A percentile compares a stretch with the other conserved stretches of the same genome.
These are phyloP conservation scores for Zele albiditarsus DNA, from an alignment of 2,888 invertebrate species.

Conservation along the genomic window DNA sequence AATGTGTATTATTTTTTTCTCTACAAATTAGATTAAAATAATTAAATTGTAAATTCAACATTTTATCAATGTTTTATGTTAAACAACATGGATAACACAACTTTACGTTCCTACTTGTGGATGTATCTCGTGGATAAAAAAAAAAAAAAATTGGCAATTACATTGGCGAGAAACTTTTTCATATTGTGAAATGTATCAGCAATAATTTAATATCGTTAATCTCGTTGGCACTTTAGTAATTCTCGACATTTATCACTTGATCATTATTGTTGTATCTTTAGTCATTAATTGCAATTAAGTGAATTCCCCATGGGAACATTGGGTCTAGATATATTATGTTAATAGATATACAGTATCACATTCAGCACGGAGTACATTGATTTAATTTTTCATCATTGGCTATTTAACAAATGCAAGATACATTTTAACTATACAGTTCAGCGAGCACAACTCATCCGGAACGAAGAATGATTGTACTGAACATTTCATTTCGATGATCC, in stretches of 20 bases:
- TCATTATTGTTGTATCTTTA: conserved; percentile 66
- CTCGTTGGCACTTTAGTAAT: conserved; percentile 70
- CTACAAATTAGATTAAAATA: not conserved
- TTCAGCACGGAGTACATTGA: not conserved
- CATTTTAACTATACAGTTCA: not conserved
- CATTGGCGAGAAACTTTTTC: not conserved
- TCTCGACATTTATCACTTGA: conserved; percentile 64
- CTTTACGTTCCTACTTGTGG: too few species aligned
- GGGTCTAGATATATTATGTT: not conserved
- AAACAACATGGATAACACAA: too few species aligned
- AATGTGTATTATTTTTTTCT: conserved; percentile 46
- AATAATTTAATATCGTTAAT: conserved; percentile 71
- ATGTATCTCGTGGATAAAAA: too few species aligned
- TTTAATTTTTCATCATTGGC: not conserved
- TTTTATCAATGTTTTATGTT: not conserved
- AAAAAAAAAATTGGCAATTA: too few species aligned
- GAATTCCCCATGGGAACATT: conserved; percentile 50
- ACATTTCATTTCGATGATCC: too few species aligned
- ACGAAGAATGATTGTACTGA: not conserved
- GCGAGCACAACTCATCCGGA: not conserved
- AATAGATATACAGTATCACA: not conserved
- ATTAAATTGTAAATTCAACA: not conserved
- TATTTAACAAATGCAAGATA: not conserved
- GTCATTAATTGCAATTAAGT: conserved; percentile 73
- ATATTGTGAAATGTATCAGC: conserved; percentile 29